A percentile compares a stretch with the other conserved stretches of the same genome.
Evolutionary conservation across 1,140 invertebrate species (phyloP).

Genomic region (Potamilus streckersoni): DNA sequence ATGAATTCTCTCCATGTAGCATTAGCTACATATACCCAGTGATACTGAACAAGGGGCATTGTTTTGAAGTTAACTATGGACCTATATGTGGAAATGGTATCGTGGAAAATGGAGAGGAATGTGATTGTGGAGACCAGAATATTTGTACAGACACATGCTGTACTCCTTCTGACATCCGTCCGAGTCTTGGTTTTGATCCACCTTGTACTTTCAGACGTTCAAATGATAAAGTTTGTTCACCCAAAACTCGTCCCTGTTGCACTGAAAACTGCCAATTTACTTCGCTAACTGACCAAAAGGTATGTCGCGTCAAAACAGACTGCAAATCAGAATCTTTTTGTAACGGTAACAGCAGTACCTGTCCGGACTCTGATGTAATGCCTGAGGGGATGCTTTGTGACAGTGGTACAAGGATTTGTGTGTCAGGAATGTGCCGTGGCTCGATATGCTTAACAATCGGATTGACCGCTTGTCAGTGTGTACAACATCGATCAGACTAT

Average conservation of each 20-base stretch:
- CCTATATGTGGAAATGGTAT: conserved; percentile 52
- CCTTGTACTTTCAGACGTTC: conserved; percentile 46
- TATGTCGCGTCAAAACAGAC: conserved; percentile 36
- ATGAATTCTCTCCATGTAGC: conserved; percentile 56
- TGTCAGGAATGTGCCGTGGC: conserved; percentile 32
- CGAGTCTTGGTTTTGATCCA: conserved; percentile 10
- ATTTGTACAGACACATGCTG: conserved; percentile 56
- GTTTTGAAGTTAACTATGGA: conserved; percentile 17
- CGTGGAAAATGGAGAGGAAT: conserved; percentile 52
- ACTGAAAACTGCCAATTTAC: conserved; percentile 32
- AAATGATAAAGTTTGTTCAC: conserved; percentile 42
- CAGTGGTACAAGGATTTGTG: conserved; percentile 37
- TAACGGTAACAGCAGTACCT: conserved; percentile 35
- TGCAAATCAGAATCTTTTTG: conserved; percentile 38
- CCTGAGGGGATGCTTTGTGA: conserved; percentile 41
- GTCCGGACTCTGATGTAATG: conserved; percentile 25
- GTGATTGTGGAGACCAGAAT: conserved; percentile 52
- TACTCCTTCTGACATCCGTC: conserved; percentile 34
- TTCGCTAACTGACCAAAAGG: neutral
- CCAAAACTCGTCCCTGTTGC: conserved; percentile 42
- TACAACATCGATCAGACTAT: conserved; percentile 12
- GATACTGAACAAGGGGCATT: conserved; percentile 44
- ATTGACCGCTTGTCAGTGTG: conserved; percentile 40
- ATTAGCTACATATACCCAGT: conserved; percentile 53
- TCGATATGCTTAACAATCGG: conserved; percentile 37